Evolutionary conservation across 2,888 invertebrate genomes (phyloP).

Genomic region (Neoaliturus tenellus): DNA sequence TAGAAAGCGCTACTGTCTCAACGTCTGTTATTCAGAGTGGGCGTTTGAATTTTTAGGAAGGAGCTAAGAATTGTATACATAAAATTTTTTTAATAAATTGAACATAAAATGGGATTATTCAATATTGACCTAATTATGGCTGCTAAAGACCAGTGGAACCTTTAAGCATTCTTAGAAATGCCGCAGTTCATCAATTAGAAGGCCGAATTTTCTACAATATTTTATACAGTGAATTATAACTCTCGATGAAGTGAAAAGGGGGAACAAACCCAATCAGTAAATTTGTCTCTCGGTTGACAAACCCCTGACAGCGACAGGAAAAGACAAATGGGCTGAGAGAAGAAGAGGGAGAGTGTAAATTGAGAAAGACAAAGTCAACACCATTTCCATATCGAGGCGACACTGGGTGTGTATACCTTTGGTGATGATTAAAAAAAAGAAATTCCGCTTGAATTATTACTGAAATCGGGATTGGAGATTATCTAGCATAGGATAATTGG

Average conservation of each 20-base stretch:
- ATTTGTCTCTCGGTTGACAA: conserved; percentile 15
- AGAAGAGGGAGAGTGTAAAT: conserved; percentile 28
- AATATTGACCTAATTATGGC: no score
- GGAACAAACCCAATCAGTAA: conserved; percentile 39
- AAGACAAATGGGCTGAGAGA: conserved; percentile 42
- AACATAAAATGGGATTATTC: no score
- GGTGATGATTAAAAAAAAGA: not conserved
- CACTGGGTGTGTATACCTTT: conserved; percentile 31
- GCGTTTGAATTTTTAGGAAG: no score
- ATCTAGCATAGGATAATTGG: no score
- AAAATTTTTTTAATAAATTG: no score
- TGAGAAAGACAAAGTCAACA: conserved; percentile 58
- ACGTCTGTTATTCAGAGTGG: no score
- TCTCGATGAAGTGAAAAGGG: not conserved
- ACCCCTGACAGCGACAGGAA: not conserved
- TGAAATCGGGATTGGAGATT: not conserved
- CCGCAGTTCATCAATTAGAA: no score
- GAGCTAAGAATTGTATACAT: no score
- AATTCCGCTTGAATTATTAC: not conserved
- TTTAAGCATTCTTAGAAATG: no score
- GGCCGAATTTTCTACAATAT: no score
- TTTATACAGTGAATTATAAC: not conserved
- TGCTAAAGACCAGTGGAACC: no score
- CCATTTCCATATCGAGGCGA: conserved; percentile 53
- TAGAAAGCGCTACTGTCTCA: not conserved